Evolutionary conservation across 2,888 invertebrate genomes (phyloP), one percentile per base, ranked within the genome.

Genomic region (Aphidoletes aphidimyza): DNA sequence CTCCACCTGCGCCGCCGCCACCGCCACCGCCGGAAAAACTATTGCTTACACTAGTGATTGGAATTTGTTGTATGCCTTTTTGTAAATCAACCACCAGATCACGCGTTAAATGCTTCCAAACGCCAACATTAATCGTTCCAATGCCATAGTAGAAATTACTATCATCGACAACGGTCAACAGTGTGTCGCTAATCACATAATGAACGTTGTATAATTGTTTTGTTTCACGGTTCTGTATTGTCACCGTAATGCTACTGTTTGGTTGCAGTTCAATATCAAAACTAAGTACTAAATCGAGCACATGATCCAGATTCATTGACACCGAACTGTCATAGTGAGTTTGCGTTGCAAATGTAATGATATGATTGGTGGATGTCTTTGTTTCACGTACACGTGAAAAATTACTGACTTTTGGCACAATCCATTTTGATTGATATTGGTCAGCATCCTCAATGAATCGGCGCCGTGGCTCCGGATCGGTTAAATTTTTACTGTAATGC

Each of bases 401-500:
- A 36, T 92, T 91, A 26, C 94, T 94, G 84, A 93, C 93, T 86
- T 92, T 92, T n/a, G 95, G 94, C 1, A 94, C 92, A 1, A 91
- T 91, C 97, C 97, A 97, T 84, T 92, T 92, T 84, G 92, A 93
- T 85, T 92, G 89, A 87, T 92, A 90, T 86, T 91, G 92, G 87
- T 95, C 94, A 0, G 94, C 94, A 88, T 97, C 95, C 87, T 97
- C 97, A 11, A 97, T 89, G 0, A 89, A 89, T 87, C 93, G 93
- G 86, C 93, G 91, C 83, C 94, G 92, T 0, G 97, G 96, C 86
- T 95, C 94, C 0, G 95, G 94, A 87, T 97, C 97, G 0, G 95
- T 95, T 19, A 98, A 90, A 89, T 97, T 96, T 90, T 98, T 98
- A 90, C 97, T 98, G 90, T 97, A 99, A 90, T 99, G 99, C 14